Evolutionary conservation across 1,140 invertebrate genomes (phyloP).

Genomic region (Aphelinus atriplicis): DNA sequence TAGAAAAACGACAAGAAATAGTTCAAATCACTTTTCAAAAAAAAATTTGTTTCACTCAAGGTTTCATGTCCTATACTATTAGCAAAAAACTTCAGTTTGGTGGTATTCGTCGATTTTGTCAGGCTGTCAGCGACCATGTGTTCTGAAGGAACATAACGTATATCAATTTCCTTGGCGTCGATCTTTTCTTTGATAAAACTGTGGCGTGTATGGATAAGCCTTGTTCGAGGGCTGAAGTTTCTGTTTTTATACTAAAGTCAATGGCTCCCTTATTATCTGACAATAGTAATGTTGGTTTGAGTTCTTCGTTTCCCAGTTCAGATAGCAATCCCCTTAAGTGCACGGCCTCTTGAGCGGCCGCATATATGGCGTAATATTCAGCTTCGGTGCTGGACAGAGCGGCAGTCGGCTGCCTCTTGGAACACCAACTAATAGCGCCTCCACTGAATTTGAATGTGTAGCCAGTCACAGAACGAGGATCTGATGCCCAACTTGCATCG

Average conservation of each 20-base stretch:
- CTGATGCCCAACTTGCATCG: conserved; percentile 33
- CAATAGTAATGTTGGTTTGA: background rate
- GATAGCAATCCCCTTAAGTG: background rate
- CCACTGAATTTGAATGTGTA: conserved; percentile 26
- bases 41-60: too few species aligned
- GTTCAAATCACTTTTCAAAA: too few species aligned
- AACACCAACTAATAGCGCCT: conserved; percentile 49
- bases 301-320: background rate
- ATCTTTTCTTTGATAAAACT: conserved; percentile 47
- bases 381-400: conserved; percentile 51
- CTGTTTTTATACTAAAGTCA: conserved; percentile 51
- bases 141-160: too few species aligned
- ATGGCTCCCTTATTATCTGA: conserved; percentile 51
- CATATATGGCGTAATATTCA: conserved; percentile 45
- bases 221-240: conserved; percentile 53
- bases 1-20: too few species aligned
- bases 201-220: conserved; percentile 60
- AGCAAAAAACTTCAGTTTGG: too few species aligned
- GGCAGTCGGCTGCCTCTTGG: conserved; percentile 47
- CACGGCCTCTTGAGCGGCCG: background rate
- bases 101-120: too few species aligned
- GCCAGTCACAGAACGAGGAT: conserved; percentile 34
- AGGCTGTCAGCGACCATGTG: too few species aligned
- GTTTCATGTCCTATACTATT: too few species aligned
- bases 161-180: background rate